phyloP scores from a whole-genome alignment of 2,113 vertebrate species.

The Illadopsis cleaveri region DNA sequence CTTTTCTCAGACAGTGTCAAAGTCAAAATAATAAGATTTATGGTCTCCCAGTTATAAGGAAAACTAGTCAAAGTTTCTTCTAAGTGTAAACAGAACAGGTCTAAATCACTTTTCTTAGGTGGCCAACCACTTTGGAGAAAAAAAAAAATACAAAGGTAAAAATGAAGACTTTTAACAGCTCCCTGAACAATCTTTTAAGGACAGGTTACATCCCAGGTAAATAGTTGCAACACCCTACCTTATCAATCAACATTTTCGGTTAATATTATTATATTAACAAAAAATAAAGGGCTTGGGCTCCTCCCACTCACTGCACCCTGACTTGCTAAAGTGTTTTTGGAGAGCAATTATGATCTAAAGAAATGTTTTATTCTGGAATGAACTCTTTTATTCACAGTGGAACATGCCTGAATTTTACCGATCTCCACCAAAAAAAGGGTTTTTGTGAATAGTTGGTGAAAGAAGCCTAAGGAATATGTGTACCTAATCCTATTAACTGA shows the following conservation, averaged over 20 bases:
- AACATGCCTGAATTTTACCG: slow-evolving; percentile 70
- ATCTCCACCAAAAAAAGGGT: slow-evolving; percentile 30
- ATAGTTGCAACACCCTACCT: background rate
- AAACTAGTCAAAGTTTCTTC: background rate
- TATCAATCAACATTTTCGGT: background rate
- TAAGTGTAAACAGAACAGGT: background rate
- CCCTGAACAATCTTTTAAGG: background rate
- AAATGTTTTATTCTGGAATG: slow-evolving; percentile 52
- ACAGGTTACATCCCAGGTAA: background rate
- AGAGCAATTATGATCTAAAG: slow-evolving; percentile 47
- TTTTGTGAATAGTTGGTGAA: slow-evolving; percentile 70
- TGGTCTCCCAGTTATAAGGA: background rate
- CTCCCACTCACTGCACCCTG: background rate
- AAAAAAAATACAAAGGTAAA: rapidly evolving
- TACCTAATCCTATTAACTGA: slow-evolving; percentile 86
- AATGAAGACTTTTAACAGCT: background rate
- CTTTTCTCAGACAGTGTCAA: background rate
- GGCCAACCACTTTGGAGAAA: background rate
- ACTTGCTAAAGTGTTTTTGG: background rate
- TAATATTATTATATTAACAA: background rate
- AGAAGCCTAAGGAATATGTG: slow-evolving; percentile 76
- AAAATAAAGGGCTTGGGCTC: background rate
- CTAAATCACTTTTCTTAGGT: background rate
- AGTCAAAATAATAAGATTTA: background rate
- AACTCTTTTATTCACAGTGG: slow-evolving; percentile 48